phyloP scores from a whole-genome alignment of 2,888 invertebrate genomes.

The Cephus spinipes region DNA sequence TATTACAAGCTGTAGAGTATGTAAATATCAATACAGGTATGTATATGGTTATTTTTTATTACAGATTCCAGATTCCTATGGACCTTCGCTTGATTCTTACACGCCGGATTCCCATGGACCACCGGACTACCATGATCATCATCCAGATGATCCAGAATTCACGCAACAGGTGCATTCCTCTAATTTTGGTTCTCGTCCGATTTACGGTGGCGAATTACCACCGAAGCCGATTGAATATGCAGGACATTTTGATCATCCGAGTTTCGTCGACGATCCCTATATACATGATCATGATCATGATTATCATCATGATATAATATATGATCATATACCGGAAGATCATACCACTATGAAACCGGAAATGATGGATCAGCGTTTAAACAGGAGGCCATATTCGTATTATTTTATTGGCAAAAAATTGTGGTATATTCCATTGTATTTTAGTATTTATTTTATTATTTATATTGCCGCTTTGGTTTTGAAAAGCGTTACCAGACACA shows the following conservation, averaged over 20 bases:
- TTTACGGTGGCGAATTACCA: conserved; percentile 33
- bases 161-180: conserved; percentile 1
- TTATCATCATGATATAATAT: conserved; percentile 49
- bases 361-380: conserved; percentile 59
- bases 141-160: conserved; percentile 6
- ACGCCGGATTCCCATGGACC: conserved; percentile 3
- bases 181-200: conserved; percentile 15
- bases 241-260: conserved; percentile 46
- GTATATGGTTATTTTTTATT: not conserved
- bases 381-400: conserved; percentile 73
- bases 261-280: conserved; percentile 62
- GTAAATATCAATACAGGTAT: not conserved
- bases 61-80: conserved; percentile 13
- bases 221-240: conserved; percentile 46
- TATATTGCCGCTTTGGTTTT: conserved; percentile 79
- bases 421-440: conserved; percentile 81
- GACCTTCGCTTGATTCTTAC: not conserved
- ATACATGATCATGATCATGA: conserved; percentile 68
- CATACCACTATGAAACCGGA: conserved; percentile 58
- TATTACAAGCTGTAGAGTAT: not conserved
- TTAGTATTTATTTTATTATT: conserved; percentile 75
- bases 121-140: conserved; percentile 4
- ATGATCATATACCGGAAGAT: conserved; percentile 65
- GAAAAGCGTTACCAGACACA: conserved; percentile 80
- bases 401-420: conserved; percentile 81